Conservation (phyloP, 2,888 invertebrate genomes). For the Thymelicus sylvestris region DNA sequence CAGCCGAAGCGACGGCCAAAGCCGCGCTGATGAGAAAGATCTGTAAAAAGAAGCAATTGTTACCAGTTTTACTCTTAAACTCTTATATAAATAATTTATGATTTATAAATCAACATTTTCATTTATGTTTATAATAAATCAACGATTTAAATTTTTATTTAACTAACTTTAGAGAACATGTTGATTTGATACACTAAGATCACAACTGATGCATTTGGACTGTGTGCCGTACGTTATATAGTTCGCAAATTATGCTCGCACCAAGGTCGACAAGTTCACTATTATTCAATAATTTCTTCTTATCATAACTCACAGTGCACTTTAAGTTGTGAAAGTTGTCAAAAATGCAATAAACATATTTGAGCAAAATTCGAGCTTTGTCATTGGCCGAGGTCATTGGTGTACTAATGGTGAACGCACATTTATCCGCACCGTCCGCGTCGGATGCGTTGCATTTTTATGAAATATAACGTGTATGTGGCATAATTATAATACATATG, state of each 20-base stretch:
- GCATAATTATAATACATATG: no score
- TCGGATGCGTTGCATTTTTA: no score
- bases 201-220: neutral
- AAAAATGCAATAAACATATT: neutral
- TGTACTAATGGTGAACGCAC: no score
- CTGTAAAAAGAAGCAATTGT: no score
- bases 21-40: conserved; percentile 39
- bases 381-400: no score
- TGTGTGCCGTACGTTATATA: neutral
- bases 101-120: no score
- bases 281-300: conserved; percentile 4
- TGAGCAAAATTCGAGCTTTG: no score
- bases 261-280: neutral
- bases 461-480: no score
- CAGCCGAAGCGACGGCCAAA: conserved; percentile 48
- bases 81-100: no score
- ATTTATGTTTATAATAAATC: no score
- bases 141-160: neutral
- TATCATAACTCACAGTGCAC: neutral
- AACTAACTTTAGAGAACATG: conserved; percentile 35
- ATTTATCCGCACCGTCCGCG: no score
- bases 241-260: neutral
- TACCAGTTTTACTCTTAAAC: no score
- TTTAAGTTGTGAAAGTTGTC: conserved; percentile 18
- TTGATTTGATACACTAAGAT: conserved; percentile 16